Base-by-base conservation (phyloP, 2,888 invertebrate genomes). In the Artemia sp. region DNA sequence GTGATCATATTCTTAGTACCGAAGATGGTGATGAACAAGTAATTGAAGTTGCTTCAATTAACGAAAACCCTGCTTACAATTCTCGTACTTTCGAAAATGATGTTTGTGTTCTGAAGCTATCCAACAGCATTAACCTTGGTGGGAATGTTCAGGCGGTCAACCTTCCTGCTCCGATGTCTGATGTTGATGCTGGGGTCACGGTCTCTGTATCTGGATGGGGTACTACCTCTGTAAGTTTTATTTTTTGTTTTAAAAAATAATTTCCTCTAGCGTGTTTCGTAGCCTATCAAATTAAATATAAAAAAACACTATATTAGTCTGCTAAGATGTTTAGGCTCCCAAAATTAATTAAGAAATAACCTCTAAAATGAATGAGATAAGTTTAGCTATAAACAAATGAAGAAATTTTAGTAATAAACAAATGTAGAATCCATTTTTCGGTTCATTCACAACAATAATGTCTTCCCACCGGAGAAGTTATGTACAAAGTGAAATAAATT, bases 71-170 rank as follows among this genome's bases (percentile, higher is more conserved):
- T 8, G 19, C 69, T 2, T 71, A 67, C 52, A 52, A 67, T 14
- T 51, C 70, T 8, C n/a, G n/a, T 12, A 71, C 71, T 19, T 67
- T 51, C 24, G 52, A 12, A 24, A 80, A 88, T 75, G 88, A 89
- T 74, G 86, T 89, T 70, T 88, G 86, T 0, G 76, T 89, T 2
- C 75, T 89, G 7, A 83, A 83, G 74, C 78, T 87, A 51, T n/a
- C 64, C 64, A 58, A 12, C 12, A 24, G 14, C 64, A n/a, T 58
- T 9, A 58, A 24, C 64, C 11, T 58, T 9, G 24, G 24, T 24
- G 24, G 14, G 14, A 19, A 24, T n/a, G 64, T 58, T 58, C 64
- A 58, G 10, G 14, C 64, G 24, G 64, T 24, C 8, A 24, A 8
- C 64, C 64, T 58, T 24, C 64, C 64, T 24, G 64, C 14, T 58